Conservation (phyloP, 1,140 invertebrate genomes). For the Drosophila pseudoananassae region DNA sequence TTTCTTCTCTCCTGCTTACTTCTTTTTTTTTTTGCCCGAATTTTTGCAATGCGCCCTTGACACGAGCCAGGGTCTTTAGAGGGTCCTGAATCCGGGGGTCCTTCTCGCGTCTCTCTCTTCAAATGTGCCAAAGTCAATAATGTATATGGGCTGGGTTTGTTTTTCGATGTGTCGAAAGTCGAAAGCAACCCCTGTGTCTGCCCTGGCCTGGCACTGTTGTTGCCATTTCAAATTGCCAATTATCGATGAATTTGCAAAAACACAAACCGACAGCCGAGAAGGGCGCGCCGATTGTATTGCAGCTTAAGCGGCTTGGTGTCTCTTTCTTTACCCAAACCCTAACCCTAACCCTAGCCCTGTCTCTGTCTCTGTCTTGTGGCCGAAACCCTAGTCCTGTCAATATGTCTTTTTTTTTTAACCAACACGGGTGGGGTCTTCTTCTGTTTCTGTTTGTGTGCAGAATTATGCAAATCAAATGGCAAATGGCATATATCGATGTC, state of each 20-base stretch:
- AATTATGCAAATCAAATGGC: conserved; percentile 81
- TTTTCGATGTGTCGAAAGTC: conserved; percentile 52
- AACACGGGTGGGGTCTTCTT: conserved; percentile 47
- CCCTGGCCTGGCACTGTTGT: conserved; percentile 40
- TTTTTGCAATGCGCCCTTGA: conserved; percentile 72
- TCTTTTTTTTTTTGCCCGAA: conserved; percentile 50
- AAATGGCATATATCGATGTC: conserved; percentile 79
- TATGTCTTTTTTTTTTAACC: conserved; percentile 27
- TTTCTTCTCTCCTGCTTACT: too few relatives aligned
- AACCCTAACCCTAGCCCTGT: neutral
- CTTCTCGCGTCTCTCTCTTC: conserved; percentile 5
- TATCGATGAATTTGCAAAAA: conserved; percentile 82
- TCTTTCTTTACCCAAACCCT: conserved; percentile 25
- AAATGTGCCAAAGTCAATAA: conserved; percentile 68
- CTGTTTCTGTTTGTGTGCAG: conserved; percentile 46
- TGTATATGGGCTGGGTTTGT: conserved; percentile 9
- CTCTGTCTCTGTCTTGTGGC: too few relatives aligned
- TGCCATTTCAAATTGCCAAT: conserved; percentile 81
- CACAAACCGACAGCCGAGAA: conserved; percentile 62
- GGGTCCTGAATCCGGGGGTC: conserved; percentile 28
- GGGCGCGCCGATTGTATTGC: conserved; percentile 49
- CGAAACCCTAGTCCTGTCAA: conserved; percentile 40
- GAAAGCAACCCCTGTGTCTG: conserved; percentile 59
- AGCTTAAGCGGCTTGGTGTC: conserved; percentile 67
- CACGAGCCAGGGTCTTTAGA: conserved; percentile 33